These are phyloP conservation scores for Euura saliciscinereae DNA, from an alignment of 1,140 invertebrate genomes.

Conservation along the genomic window DNA sequence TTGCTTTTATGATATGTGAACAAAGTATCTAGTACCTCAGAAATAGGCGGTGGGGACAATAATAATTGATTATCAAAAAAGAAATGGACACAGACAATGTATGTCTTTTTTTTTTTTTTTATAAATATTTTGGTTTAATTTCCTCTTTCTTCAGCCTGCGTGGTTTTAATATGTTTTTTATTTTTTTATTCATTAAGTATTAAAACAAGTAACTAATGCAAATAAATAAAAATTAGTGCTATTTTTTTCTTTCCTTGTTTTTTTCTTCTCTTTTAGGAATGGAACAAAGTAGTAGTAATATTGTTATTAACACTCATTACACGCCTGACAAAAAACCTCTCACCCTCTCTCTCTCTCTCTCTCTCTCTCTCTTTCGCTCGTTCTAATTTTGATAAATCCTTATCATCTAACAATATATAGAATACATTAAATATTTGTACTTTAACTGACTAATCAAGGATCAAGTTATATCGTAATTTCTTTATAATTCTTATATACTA, in stretches of 20 bases:
- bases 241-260: not conserved
- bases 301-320: constrained; percentile 20
- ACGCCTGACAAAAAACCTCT: constrained; percentile 31
- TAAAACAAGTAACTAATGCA: constrained; percentile 37
- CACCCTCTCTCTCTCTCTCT: too few species aligned
- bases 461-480: constrained; percentile 36
- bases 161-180: too few species aligned
- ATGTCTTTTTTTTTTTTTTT: constrained; percentile 9
- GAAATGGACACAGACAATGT: constrained; percentile 9
- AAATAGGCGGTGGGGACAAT: constrained; percentile 35
- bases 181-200: constrained; percentile 35
- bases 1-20: constrained; percentile 52
- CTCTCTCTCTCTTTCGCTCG: too few species aligned
- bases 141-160: constrained; percentile 26
- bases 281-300: constrained; percentile 41
- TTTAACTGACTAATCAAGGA: constrained; percentile 60
- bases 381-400: constrained; percentile 24
- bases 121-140: constrained; percentile 1
- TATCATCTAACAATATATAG: constrained; percentile 46
- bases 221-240: constrained; percentile 42
- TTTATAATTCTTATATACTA: constrained; percentile 26
- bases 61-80: constrained; percentile 34
- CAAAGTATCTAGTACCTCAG: constrained; percentile 54
- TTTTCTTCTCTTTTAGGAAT: constrained; percentile 36
- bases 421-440: constrained; percentile 62